A percentile compares a stretch with the other conserved stretches of the same genome.
phyloP scores from a whole-genome alignment of 2,888 invertebrate genomes.

The Therioaphis trifolii region DNA sequence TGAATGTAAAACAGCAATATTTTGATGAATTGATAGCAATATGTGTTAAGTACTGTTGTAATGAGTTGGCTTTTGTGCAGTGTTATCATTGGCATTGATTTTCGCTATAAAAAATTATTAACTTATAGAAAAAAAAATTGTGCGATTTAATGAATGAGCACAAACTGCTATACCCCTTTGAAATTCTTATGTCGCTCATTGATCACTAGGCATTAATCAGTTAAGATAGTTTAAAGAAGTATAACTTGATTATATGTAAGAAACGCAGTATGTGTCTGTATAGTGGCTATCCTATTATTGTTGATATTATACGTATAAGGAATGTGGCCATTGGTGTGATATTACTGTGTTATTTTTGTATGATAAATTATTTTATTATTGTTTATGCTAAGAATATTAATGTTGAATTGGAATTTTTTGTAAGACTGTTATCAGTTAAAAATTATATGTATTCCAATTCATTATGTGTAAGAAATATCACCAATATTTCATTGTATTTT shows the following conservation, averaged over 20 bases:
- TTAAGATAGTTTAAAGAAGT: neutral
- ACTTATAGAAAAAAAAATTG: neutral
- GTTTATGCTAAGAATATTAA: conserved; percentile 44
- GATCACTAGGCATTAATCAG: conserved; percentile 11
- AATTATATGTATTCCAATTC: conserved; percentile 34
- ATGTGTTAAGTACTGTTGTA: conserved; percentile 2
- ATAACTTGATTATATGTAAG: conserved; percentile 40
- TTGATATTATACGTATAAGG: conserved; percentile 30
- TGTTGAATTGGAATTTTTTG: conserved; percentile 56
- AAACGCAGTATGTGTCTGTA: conserved; percentile 53
- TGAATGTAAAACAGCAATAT: conserved; percentile 34
- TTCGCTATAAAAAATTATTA: conserved; percentile 5
- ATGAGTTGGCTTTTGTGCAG: neutral
- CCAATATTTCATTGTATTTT: conserved; percentile 47
- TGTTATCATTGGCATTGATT: conserved; percentile 25
- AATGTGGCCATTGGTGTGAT: conserved; percentile 54
- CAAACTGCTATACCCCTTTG: conserved; percentile 5
- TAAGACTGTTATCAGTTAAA: conserved; percentile 54
- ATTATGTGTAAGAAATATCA: conserved; percentile 31
- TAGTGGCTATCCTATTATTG: conserved; percentile 46
- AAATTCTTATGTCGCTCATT: conserved; percentile 12
- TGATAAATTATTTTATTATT: conserved; percentile 59
- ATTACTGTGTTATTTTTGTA: conserved; percentile 61
- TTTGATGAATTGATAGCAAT: neutral
- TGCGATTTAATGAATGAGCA: conserved; percentile 20